phyloP scores from a whole-genome alignment of 2,113 vertebrate species.

The Zosterops borbonicus region DNA sequence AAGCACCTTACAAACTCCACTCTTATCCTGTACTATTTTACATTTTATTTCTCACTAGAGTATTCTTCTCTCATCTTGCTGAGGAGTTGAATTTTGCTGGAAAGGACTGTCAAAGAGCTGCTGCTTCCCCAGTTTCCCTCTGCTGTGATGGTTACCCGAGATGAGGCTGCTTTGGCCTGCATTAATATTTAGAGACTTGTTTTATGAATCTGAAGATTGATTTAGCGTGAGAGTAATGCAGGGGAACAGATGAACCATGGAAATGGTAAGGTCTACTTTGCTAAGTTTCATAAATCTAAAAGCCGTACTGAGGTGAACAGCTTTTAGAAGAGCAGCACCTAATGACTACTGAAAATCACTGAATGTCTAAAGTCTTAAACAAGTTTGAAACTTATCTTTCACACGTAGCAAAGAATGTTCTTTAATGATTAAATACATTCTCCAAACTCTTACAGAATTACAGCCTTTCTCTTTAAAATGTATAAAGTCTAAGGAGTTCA shows the following conservation, averaged over 20 bases:
- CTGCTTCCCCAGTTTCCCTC: background rate
- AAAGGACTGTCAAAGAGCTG: background rate
- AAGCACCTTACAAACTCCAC: accelerated
- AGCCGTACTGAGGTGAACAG: background rate
- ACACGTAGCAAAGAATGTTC: background rate
- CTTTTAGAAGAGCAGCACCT: background rate
- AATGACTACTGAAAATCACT: background rate
- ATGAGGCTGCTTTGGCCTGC: background rate
- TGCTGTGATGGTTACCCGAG: background rate
- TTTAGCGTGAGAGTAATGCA: background rate
- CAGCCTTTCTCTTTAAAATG: background rate
- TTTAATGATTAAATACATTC: background rate
- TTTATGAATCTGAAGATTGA: slow-evolving; percentile 7
- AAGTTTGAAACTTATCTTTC: background rate
- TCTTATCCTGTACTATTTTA: background rate
- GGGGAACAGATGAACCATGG: background rate
- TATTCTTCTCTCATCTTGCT: background rate
- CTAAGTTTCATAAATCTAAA: background rate
- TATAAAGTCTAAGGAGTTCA: background rate
- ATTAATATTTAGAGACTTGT: slow-evolving; percentile 26
- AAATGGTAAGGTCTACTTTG: background rate
- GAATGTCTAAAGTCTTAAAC: background rate
- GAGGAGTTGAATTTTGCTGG: background rate
- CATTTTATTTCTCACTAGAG: background rate
- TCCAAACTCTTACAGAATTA: background rate